Conservation (phyloP, 1,140 invertebrate species). For the Medauroidea extradentata region DNA sequence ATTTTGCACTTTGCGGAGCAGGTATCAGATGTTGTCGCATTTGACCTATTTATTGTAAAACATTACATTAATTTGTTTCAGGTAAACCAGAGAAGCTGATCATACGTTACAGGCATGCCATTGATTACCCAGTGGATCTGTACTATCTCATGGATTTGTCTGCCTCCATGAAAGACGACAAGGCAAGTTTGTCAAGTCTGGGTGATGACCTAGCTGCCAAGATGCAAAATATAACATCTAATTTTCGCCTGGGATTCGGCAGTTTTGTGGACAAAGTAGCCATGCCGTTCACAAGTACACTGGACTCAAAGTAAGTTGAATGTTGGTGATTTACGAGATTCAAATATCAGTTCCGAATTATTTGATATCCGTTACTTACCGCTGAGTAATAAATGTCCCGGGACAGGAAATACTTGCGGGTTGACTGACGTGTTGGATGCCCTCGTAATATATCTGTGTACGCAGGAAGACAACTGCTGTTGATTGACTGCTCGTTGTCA, state of each 20-base stretch:
- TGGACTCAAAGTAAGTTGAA: slow-evolving; percentile 48
- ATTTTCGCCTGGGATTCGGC: slow-evolving; percentile 81
- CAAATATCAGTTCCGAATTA: too few species aligned
- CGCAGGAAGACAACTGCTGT: too few species aligned
- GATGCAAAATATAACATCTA: slow-evolving; percentile 74
- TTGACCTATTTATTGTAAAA: too few species aligned
- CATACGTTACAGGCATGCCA: slow-evolving; percentile 53
- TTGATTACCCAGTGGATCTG: slow-evolving; percentile 82
- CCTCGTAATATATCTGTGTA: too few species aligned
- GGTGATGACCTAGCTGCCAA: slow-evolving; percentile 56
- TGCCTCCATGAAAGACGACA: slow-evolving; percentile 70
- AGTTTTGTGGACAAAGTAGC: slow-evolving; percentile 86
- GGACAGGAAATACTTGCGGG: too few species aligned
- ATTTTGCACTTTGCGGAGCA: too few species aligned
- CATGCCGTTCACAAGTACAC: slow-evolving; percentile 69
- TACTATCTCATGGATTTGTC: slow-evolving; percentile 88
- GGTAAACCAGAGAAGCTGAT: slow-evolving; percentile 29
- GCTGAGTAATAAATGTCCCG: too few species aligned
- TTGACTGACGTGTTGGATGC: too few species aligned
- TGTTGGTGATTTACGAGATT: too few species aligned
- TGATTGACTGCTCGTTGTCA: too few species aligned
- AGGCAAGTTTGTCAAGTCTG: slow-evolving; percentile 59
- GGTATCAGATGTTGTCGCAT: too few species aligned
- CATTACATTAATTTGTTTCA: slow-evolving; percentile 16
- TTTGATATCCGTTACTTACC: too few species aligned